phyloP scores from a whole-genome alignment of 2,113 vertebrate species.

The Microcebus ravelobensis region DNA sequence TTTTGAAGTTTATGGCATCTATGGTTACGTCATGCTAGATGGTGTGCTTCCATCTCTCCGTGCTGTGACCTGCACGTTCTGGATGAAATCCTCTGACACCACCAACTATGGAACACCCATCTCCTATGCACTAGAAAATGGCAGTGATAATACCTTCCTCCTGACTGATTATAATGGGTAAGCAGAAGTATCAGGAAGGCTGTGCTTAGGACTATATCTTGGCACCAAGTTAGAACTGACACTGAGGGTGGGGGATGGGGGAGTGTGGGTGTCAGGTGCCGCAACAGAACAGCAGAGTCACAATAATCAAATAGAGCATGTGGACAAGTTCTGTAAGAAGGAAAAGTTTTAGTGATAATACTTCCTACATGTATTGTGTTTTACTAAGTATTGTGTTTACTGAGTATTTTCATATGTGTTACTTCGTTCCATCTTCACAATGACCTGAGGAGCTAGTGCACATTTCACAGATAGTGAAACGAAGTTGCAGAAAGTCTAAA shows the following conservation, averaged over 20 bases:
- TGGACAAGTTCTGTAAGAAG: not conserved
- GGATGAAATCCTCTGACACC: conserved; percentile 96
- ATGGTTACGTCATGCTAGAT: conserved; percentile 96
- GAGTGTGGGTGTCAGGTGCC: not conserved
- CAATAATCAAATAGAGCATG: not conserved
- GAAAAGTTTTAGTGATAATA: not conserved
- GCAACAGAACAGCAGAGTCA: not conserved
- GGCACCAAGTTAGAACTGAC: not conserved
- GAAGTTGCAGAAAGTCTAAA: not conserved
- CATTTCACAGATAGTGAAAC: not conserved
- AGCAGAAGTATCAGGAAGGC: conserved; percentile 48
- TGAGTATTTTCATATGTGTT: not conserved
- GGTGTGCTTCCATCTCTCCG: conserved; percentile 91
- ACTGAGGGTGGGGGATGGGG: rapidly evolving
- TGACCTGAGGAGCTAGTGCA: not conserved
- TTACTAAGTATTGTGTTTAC: not conserved
- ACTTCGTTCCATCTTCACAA: not conserved
- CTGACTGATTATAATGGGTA: conserved; percentile 99
- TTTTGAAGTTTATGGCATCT: conserved; percentile 98
- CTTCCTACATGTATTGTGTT: not conserved
- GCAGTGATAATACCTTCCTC: conserved; percentile 96
- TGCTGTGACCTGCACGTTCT: conserved; percentile 95
- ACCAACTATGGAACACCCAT: conserved; percentile 96
- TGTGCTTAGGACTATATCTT: not conserved
- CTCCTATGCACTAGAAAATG: conserved; percentile 95